A percentile compares a stretch with the other conserved stretches of the same genome.
Evolutionary conservation across 2,888 invertebrate genomes (phyloP).

Genomic region (Aleiodes testaceus): DNA sequence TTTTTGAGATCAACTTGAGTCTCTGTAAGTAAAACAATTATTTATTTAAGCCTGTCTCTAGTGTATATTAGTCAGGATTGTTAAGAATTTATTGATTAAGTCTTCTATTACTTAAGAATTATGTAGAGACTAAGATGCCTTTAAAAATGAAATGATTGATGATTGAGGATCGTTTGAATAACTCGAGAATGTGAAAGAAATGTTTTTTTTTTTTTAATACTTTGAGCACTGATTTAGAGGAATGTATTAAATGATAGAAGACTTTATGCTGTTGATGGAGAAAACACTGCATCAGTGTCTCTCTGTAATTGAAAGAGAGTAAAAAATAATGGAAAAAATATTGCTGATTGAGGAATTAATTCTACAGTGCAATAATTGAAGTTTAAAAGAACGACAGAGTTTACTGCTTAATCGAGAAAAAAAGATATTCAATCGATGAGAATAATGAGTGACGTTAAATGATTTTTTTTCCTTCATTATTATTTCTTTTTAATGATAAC

Average conservation of each 20-base stretch:
- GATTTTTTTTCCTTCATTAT: background rate
- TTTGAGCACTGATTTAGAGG: background rate
- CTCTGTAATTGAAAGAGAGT: background rate
- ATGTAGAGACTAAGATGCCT: conserved; percentile 9
- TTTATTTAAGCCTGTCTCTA: conserved; percentile 30
- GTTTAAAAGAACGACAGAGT: too few species aligned
- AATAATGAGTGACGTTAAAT: background rate
- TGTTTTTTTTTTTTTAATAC: conserved; percentile 3
- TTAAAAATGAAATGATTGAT: background rate
- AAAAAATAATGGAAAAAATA: background rate
- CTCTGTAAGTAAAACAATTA: conserved; percentile 21
- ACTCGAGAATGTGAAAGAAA: background rate
- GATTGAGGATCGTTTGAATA: background rate
- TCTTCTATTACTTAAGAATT: conserved; percentile 22
- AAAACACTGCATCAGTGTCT: conserved; percentile 10
- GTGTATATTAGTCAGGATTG: conserved; percentile 28
- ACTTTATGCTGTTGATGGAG: background rate
- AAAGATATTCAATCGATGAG: background rate
- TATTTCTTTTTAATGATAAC: background rate
- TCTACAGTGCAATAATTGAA: conserved; percentile 21
- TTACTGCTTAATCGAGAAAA: background rate
- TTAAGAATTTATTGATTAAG: conserved; percentile 29
- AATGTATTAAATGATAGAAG: background rate
- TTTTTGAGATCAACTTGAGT: conserved; percentile 10
- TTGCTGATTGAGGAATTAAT: conserved; percentile 5